Base-by-base conservation (phyloP, 2,797 vertebrate species). In the Oophaga sylvatica region DNA sequence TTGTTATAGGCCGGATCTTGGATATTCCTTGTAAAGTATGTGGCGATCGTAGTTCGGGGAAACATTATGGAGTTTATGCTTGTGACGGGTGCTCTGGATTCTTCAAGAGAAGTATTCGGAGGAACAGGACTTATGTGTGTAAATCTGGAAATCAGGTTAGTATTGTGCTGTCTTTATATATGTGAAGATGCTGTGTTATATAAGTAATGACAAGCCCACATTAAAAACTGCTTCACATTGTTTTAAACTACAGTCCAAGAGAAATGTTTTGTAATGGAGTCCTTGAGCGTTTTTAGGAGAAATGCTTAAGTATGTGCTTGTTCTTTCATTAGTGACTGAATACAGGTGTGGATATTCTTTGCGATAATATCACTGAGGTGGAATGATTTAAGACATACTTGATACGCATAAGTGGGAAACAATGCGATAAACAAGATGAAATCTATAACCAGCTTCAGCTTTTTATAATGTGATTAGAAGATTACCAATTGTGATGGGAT, bases 1-100 rank as follows among this genome's bases (percentile, higher is more conserved):
- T n/a, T 6, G 53, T 91, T 92, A 87, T 93, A 99, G 98, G 98
- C 96, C 97, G 98, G 83, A 99, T 99, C 93, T 94, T 99, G 94
- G 98, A 99, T 91, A 99, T 99, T 91, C 98, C 98, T 17, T 99
- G 98, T 93, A 99, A 99, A 96, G 98, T 99, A 91, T 99, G 98
- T 81, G 98, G 98, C 0, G 98, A 99, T 93, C 96, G 98, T 89
- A 99, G 98, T 93, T 99, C 98, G 1, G 98, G 98, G 71, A 99
- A 99, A 83, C 98, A 99, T 92, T 99, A 99, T 16, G 98, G 98
- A 8, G 98, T 99, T 86, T 99, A 99, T 88, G 98, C 98, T 71
- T 99, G 98, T 86, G 98, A 99, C 88, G 98, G 98, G 81, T 99
- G 98, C 92, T 99, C 98, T 0, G 98, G 98, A 45, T 99, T 99